Evolutionary conservation across 2,113 vertebrate species (phyloP), one percentile per base, ranked within the genome.

Genomic region (Pollimyrus isidori): DNA sequence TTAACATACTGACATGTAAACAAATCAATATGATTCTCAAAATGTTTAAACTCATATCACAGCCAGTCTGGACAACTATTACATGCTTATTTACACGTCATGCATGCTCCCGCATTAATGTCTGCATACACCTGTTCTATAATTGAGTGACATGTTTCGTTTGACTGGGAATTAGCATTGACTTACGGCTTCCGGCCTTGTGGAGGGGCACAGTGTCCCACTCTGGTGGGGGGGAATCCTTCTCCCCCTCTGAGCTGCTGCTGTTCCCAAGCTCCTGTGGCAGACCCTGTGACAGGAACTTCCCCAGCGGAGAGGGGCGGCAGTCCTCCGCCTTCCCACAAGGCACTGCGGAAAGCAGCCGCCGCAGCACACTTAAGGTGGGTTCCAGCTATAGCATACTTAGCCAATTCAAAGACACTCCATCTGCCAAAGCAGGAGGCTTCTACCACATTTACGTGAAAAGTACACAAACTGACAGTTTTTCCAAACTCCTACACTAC

Each of bases 191-290:
- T 93, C 95, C 94, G 86, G 95, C 93, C 94, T 96, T 97, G 92
- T 95, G 95, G 87, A 98, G 91, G 13, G 98, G 98, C 76, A 98
- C 93, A 0, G 95, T 95, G 26, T 99, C 98, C 98, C 98, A 99
- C 93, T 99, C 98, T 0, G 98, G 98, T 1, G 97, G 94, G 0
- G 97, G 96, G 50, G 96, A 98, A 86, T 99, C 98, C 92, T 99
- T 99, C 93, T 99, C 98, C 17, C 98, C 98, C 91, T 99, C 98
- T 35, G 98, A 99, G 93, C 98, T 97, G 94, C 98, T 99, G 94
- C 97, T 99, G 92, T 97, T 98, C 89, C 97, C 96, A 19, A 96
- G 94, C 91, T 99, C 98, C 39, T 97, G 96, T 48, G 94, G 94
- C 11, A 95, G 96, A 92, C 95, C 91, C 90, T 93, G 93, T 50